phyloP scores from a whole-genome alignment of 2,888 invertebrate genomes.

The Orthonevra nobilis region DNA sequence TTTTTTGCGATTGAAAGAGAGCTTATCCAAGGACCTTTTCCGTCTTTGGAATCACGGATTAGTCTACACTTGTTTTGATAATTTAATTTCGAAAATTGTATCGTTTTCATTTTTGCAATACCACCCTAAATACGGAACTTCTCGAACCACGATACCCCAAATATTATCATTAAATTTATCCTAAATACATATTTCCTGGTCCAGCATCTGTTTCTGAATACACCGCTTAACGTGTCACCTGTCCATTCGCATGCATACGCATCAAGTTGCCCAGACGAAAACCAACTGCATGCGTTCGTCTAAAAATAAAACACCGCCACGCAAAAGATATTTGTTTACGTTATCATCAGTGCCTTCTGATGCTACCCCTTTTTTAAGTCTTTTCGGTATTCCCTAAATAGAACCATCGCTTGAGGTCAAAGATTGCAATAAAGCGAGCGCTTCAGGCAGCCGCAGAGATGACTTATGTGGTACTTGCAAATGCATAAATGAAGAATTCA shows the following conservation, averaged over 20 bases:
- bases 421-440: slow-evolving; percentile 26
- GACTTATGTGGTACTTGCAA: slow-evolving; percentile 32
- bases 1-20: too few species aligned
- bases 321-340: slow-evolving; percentile 30
- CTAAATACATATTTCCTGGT: too few species aligned
- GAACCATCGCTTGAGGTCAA: slow-evolving; percentile 40
- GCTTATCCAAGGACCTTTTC: too few species aligned
- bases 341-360: slow-evolving; percentile 10
- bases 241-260: slow-evolving; percentile 17
- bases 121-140: slow-evolving; percentile 32
- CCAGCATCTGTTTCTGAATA: too few species aligned
- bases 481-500: slow-evolving; percentile 32
- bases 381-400: slow-evolving; percentile 34
- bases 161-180: slow-evolving; percentile 6
- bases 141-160: background rate
- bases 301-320: slow-evolving; percentile 28
- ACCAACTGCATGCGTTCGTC: background rate
- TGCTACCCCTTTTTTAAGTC: slow-evolving; percentile 7
- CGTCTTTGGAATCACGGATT: too few species aligned
- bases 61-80: too few species aligned
- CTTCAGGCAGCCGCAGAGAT: background rate
- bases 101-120: too few species aligned
- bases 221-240: background rate
- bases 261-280: background rate
- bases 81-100: too few species aligned